Conservation (phyloP, 2,113 vertebrate genomes). For the Hemicordylus capensis region DNA sequence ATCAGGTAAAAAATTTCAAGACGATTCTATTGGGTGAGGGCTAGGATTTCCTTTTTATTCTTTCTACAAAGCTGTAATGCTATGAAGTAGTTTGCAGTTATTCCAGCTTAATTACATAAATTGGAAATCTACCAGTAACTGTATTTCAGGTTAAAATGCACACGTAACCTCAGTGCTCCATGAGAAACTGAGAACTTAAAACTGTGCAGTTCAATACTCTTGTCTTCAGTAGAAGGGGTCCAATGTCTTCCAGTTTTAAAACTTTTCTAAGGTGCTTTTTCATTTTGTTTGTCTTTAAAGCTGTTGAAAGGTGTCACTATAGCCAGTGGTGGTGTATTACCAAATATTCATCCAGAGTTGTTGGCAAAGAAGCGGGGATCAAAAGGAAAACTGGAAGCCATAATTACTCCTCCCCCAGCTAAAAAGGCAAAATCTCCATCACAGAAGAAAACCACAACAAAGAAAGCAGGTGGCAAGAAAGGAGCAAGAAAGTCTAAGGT, state of each 20-base stretch:
- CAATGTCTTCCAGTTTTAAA: slow-evolving; percentile 21
- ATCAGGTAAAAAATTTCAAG: slow-evolving; percentile 92
- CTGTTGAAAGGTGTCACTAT: slow-evolving; percentile 97
- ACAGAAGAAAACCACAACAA: slow-evolving; percentile 88
- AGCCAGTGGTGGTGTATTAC: slow-evolving; percentile 94
- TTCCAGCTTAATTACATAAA: neutral
- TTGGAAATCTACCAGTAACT: neutral
- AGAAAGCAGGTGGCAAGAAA: slow-evolving; percentile 85
- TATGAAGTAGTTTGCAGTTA: slow-evolving; percentile 33
- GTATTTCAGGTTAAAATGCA: rapidly evolving
- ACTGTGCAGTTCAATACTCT: neutral
- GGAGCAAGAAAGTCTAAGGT: slow-evolving; percentile 89
- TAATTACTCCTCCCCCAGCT: slow-evolving; percentile 89
- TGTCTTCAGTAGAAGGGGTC: slow-evolving; percentile 10
- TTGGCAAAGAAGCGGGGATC: slow-evolving; percentile 94
- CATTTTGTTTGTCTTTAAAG: slow-evolving; percentile 66
- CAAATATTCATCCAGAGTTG: slow-evolving; percentile 97
- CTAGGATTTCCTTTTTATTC: slow-evolving; percentile 47
- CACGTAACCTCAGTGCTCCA: neutral
- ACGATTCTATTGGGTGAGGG: slow-evolving; percentile 12
- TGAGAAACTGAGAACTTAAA: neutral
- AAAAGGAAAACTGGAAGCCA: slow-evolving; percentile 94
- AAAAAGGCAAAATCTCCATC: slow-evolving; percentile 89
- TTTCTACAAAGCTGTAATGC: slow-evolving; percentile 48
- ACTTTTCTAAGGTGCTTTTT: neutral